Evolutionary conservation across 2,113 vertebrate species (phyloP), one percentile per base, ranked within the genome.

Genomic region (Salvator merianae): DNA sequence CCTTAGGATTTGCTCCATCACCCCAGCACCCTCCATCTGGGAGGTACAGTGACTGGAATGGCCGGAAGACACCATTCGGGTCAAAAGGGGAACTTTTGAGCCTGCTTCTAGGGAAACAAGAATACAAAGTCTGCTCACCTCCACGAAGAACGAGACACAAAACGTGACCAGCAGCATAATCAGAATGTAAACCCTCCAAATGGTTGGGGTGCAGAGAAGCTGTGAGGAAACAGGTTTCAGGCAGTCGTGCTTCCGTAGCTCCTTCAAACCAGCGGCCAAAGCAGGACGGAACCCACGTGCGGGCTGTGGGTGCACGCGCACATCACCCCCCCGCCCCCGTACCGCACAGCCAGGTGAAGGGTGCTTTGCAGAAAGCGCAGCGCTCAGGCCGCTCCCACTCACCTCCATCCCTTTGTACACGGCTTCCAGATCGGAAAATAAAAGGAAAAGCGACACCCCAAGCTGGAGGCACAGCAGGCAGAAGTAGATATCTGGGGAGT

Each of bases 401-500:
- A 95, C 95, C 92, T 95, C 91, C 93, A 95, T 93, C 32, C 70
- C 73, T 3, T 0, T 75, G 85, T 95, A 94, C 53, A 95, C 66
- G 3, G 50, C 86, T 73, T 88, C 80, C 16, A 90, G 69, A 83
- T 95, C 92, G 1, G 92, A 81, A 1, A 96, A 94, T 34, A 94
- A 65, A 81, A 96, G 86, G 88, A 96, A 96, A 75, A 97, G 74
- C 26, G 88, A 94, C 5, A 92, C 6, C 36, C 88, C 85, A 32
- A 93, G 88, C 77, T 94, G 95, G 86, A 93, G 75, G 20, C 89
- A 53, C 84, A 96, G 88, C 65, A 96, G 66, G 55, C 90, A 77
- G 65, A 94, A 94, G 91, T 96, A 96, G 50, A 91, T 40, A 86
- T 95, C 95, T 96, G 83, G 73, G 62, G 82, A 87, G 84, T 91